phyloP scores from a whole-genome alignment of 2,797 vertebrate genomes.

The Echeneis naucrates region DNA sequence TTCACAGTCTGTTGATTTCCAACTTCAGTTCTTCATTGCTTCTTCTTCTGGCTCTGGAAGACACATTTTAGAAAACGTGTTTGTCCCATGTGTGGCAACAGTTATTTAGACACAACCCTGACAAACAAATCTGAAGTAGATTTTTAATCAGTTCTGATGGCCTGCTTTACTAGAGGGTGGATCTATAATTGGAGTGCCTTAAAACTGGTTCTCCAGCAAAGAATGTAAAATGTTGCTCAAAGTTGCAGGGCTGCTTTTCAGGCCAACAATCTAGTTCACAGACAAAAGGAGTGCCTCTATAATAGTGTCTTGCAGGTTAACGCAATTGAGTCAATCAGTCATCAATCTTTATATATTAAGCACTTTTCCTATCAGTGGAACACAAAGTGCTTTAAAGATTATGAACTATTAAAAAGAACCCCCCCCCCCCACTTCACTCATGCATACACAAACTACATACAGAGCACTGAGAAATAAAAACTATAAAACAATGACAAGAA shows the following conservation, averaged over 20 bases:
- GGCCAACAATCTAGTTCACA: background rate
- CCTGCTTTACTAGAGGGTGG: background rate
- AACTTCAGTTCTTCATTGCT: background rate
- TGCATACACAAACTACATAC: no score
- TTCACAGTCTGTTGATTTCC: background rate
- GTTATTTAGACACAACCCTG: background rate
- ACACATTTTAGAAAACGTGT: background rate
- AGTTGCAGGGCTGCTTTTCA: background rate
- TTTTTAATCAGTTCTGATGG: background rate
- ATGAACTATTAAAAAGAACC: no score
- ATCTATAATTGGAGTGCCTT: background rate
- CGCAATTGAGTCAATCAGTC: no score
- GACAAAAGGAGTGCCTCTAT: background rate
- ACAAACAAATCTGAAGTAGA: background rate
- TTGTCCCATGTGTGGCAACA: background rate
- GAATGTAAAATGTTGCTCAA: background rate
- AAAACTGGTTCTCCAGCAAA: background rate
- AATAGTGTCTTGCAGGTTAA: background rate
- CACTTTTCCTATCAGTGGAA: no score
- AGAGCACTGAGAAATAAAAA: no score
- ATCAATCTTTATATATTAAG: no score
- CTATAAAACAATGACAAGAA: no score
- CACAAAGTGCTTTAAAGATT: no score
- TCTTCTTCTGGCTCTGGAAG: background rate
- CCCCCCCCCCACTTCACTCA: no score